Conservation (phyloP, 53 echinoderm and acorn worm species). For the Holothuria leucospilota region DNA sequence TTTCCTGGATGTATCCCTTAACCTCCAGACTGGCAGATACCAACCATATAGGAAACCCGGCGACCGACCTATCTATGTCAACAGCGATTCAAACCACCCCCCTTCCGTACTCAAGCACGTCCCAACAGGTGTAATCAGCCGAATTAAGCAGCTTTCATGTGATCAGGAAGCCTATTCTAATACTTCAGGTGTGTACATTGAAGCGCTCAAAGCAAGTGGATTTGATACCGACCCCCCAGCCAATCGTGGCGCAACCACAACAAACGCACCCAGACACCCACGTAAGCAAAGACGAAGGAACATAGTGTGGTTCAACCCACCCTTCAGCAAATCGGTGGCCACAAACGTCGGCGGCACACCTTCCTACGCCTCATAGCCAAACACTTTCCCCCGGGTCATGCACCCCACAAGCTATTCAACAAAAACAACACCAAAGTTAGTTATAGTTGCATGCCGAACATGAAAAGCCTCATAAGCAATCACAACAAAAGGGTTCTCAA, state of each 20-base stretch:
- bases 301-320: background rate
- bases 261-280: background rate
- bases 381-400: too few species aligned
- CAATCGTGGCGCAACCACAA: background rate
- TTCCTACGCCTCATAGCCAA: too few species aligned
- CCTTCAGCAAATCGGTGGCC: too few species aligned
- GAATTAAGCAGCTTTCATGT: background rate
- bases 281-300: background rate
- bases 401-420: too few species aligned
- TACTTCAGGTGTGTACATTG: background rate
- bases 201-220: background rate
- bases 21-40: slow-evolving; percentile 26
- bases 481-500: too few species aligned
- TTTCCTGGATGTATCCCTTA: slow-evolving; percentile 38
- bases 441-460: too few species aligned
- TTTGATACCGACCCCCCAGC: background rate
- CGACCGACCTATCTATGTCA: slow-evolving; percentile 25
- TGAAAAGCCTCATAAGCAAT: too few species aligned
- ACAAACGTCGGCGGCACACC: too few species aligned
- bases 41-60: slow-evolving; percentile 47
- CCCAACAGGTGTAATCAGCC: slow-evolving; percentile 10
- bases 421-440: too few species aligned
- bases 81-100: slow-evolving; percentile 38
- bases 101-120: slow-evolving; percentile 43
- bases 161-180: background rate